Evolutionary conservation across 2,888 invertebrate genomes (phyloP), one percentile per base, ranked within the genome.

Genomic region (Neoascia interrupta): DNA sequence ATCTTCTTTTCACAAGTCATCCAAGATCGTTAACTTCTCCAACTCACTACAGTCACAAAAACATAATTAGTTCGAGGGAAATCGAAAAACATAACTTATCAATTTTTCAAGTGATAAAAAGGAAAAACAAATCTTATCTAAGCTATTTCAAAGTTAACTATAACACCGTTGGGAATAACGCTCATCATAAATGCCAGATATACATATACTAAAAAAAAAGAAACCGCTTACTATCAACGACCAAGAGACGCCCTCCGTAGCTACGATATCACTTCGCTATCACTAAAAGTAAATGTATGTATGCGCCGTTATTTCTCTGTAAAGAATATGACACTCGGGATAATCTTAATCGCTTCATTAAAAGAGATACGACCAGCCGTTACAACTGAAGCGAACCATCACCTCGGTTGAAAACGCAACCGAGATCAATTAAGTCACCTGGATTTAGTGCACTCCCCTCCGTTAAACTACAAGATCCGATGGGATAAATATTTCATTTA

Each of bases 191-290:
- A n/a, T n/a, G n/a, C n/a, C n/a, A n/a, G n/a, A n/a, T n/a, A n/a
- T n/a, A n/a, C n/a, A n/a, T n/a, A n/a, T n/a, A n/a, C n/a, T n/a
- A n/a, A n/a, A n/a, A n/a, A n/a, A n/a, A n/a, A n/a, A n/a, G n/a
- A n/a, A 2, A 43, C n/a, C 28, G 13, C 53, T 34, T 43, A 34
- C 41, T 53, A 43, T 43, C 53, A 34, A 19, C 39, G 36, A 37
- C 16, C n/a, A 16, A 28, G 37, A 56, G 28, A 66, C 66, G 66
- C 66, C 66, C 66, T 37, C 45, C 10, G 26, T 37, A 60, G 37
- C 6, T 8, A 15, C 21, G 37, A 45, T 60, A 61, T 34, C 34
- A 47, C 5, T 18, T 10, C 28, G 45, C 37, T 60, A 60, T 60
- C 47, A 26, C 18, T 23, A 11, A 18, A 51, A 51, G n/a, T n/a